Base-by-base conservation (phyloP, 2,797 vertebrate genomes). In the Pelobates cultripes region DNA sequence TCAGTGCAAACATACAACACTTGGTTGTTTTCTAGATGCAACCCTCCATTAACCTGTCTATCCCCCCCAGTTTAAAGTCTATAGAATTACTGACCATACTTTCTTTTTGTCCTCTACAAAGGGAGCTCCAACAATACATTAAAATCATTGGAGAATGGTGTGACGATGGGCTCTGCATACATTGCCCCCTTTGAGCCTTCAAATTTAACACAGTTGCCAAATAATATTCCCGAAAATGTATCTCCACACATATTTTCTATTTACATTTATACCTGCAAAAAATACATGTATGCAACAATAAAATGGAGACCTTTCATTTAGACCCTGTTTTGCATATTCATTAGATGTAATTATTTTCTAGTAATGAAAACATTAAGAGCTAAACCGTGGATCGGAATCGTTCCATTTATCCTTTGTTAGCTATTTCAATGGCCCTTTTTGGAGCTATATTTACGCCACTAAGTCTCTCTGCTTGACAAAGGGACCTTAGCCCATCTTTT, bases 1-100 rank as follows among this genome's bases (percentile, higher is more conserved):
- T 94, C 93, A 94, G 93, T 94, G 92, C 94, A 94, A 94, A 94
- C 93, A 95, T 94, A 94, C 93, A 95, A 93, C 93, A 92, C 93
- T 94, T 91, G 93, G 91, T 93, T 95, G 94, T 94, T 93, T 94
- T 92, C 90, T 89, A 89, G 91, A 92, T 92, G 92, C 92, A 92
- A 92, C 91, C 92, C 90, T 92, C 93, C 92, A 94, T 94, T 94
- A 94, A 94, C 94, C 94, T 94, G 92, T 91, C 93, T 93, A 91
- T 94, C 93, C 89, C 92, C 53, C 76, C 69, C 90, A 92, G 89
- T 90, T 92, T 90, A 89, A 92, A 92, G 89, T 90, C 93, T 92
- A 93, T 93, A 93, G 91, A 93, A 90, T 90, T 91, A 91, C 91
- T 93, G 88, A 77, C 87, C 88, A 89, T 93, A 93, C 89, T 91